A percentile compares a stretch with the other conserved stretches of the same genome.
Evolutionary conservation across 2,888 invertebrate species (phyloP).

Genomic region (Poecilobothrus nobilitatus): DNA sequence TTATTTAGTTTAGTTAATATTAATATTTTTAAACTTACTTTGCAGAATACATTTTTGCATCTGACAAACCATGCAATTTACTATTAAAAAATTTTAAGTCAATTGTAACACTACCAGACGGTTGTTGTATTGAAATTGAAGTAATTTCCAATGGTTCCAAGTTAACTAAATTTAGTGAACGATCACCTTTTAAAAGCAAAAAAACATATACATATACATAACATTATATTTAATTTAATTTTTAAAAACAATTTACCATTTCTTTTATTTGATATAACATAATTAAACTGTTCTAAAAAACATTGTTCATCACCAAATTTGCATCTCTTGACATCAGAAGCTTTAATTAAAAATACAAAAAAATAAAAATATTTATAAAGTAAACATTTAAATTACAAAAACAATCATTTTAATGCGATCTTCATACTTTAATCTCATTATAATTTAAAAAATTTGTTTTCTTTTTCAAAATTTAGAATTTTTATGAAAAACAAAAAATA

Average conservation of each 20-base stretch:
- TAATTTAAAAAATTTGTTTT: no score
- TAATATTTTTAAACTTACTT: background rate
- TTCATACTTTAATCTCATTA: no score
- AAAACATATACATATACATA: no score
- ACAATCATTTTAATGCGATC: no score
- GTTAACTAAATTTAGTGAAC: conserved; percentile 29
- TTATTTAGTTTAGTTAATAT: background rate
- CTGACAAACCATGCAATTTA: background rate
- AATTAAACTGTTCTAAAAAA: background rate
- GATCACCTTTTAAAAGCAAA: conserved; percentile 24
- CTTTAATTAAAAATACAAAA: background rate
- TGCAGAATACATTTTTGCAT: background rate
- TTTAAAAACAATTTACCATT: background rate
- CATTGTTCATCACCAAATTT: background rate
- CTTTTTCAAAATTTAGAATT: no score
- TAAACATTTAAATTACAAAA: no score
- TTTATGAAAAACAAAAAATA: no score
- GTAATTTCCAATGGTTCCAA: conserved; percentile 25
- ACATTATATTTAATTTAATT: no score
- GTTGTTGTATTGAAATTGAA: background rate
- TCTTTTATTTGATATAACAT: background rate
- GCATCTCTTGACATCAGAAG: background rate
- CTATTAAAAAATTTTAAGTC: conserved; percentile 2
- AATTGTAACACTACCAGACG: background rate
- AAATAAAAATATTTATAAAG: background rate